Conservation (phyloP, 1,140 invertebrate genomes). For the Drosophila kikkawai region DNA sequence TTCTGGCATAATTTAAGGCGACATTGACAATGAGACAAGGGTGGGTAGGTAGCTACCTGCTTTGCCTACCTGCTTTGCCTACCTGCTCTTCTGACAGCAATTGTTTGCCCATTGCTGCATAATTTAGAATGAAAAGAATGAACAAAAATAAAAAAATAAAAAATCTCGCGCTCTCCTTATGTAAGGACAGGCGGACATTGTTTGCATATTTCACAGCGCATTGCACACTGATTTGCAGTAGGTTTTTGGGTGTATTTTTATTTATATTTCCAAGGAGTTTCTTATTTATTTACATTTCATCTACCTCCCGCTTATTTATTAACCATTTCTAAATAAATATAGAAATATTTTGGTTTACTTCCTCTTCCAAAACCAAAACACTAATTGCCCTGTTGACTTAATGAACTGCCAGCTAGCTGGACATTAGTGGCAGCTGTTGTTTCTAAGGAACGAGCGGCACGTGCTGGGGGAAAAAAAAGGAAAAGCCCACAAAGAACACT, state of each 20-base stretch:
- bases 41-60: background rate
- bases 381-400: constrained; percentile 71
- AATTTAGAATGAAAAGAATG: constrained; percentile 58
- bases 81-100: constrained; percentile 70
- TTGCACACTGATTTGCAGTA: constrained; percentile 71
- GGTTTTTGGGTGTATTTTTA: constrained; percentile 25
- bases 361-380: constrained; percentile 11
- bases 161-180: constrained; percentile 46
- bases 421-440: constrained; percentile 74
- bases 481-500: constrained; percentile 41
- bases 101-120: constrained; percentile 80
- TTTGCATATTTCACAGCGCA: constrained; percentile 82
- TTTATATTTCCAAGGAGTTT: constrained; percentile 28
- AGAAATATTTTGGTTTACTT: constrained; percentile 7
- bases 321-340: constrained; percentile 37
- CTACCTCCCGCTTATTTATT: constrained; percentile 21
- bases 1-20: constrained; percentile 78
- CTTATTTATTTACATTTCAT: constrained; percentile 19
- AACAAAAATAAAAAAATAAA: background rate
- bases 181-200: constrained; percentile 58
- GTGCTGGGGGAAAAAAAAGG: constrained; percentile 17
- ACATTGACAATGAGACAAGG: constrained; percentile 76
- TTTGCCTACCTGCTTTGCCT: constrained; percentile 36
- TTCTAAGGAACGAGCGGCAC: constrained; percentile 29
- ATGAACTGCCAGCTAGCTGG: constrained; percentile 67